Evolutionary conservation across 2,888 invertebrate genomes (phyloP), one percentile per base, ranked within the genome.

Genomic region (Nycteola revayana): DNA sequence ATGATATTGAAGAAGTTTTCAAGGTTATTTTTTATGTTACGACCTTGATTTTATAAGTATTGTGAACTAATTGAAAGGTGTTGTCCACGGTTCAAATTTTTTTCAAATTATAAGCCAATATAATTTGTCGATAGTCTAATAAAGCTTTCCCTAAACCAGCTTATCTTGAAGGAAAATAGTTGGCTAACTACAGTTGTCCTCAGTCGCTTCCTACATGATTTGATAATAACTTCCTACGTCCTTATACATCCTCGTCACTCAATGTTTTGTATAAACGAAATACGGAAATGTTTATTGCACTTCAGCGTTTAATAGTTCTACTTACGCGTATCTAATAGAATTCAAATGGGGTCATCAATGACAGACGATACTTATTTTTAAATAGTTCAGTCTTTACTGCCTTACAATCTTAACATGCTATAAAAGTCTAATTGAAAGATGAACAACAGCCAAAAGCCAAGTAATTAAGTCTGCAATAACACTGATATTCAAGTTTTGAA

Each of bases 141-240:
- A n/a, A 25, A 34, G 25, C 34, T 41, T 47, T 50, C 46, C 45
- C 47, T 46, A 54, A 41, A 50, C 41, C 42, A 26, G 45, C 40
- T 57, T 58, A 44, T 54, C 55, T 47, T 32, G 38, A 55, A 58
- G 50, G 59, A 58, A 47, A 46, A 34, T 29, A 23, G 26, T 11
- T 34, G 32, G 25, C 38, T 38, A 28, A 25, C 32, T 27, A 35
- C 36, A 47, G 42, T 43, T 60, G 77, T 73, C 73, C 73, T 75
- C 62, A 62, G 62, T 49, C 60, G 63, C 75, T 84, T 84, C 86
- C 85, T 82, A 75, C 67, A 78, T 72, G 79, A 72, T 82, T 81
- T 76, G 81, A 82, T 86, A 85, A 86, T 80, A 73, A 81, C 76
- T 86, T 86, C 85, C 86, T 75, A 71, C 68, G 76, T 80, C 77